Percentiles rank a stretch among this genome's conserved stretches.
Evolutionary conservation across 1,140 invertebrate genomes (phyloP).

Genomic region (Teleopsis dalmanni): DNA sequence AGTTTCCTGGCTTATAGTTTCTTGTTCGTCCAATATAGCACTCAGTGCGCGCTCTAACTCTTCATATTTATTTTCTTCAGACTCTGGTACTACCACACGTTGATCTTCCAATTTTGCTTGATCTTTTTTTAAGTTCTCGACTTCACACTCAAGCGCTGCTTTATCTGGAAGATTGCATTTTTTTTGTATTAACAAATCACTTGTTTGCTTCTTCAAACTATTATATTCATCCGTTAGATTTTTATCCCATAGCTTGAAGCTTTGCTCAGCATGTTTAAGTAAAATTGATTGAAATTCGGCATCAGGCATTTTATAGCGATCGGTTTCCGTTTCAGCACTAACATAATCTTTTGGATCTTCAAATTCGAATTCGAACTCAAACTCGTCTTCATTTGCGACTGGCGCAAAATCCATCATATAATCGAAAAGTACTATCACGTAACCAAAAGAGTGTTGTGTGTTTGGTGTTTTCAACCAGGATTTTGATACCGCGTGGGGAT

Average conservation of each 20-base stretch:
- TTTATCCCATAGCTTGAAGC: constrained; percentile 24
- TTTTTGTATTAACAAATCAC: constrained; percentile 16
- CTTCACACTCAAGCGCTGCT: constrained; percentile 11
- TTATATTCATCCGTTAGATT: constrained; percentile 15
- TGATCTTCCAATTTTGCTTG: constrained; percentile 1
- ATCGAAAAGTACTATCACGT: constrained; percentile 34
- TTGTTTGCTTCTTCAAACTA: constrained; percentile 11
- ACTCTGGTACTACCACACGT: neutral
- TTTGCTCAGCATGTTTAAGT: constrained; percentile 12
- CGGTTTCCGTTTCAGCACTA: neutral
- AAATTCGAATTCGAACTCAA: constrained; percentile 3
- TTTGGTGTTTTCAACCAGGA: constrained; percentile 38
- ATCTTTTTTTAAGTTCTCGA: neutral
- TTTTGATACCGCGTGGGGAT: constrained; percentile 34
- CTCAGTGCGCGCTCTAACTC: too few species aligned
- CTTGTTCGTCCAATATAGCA: too few species aligned
- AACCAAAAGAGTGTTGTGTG: constrained; percentile 34
- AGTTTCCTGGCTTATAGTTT: neutral
- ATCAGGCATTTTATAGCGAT: constrained; percentile 13
- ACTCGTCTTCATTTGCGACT: constrained; percentile 4
- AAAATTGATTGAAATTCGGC: constrained; percentile 18
- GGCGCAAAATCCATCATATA: constrained; percentile 35
- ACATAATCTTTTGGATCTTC: constrained; percentile 2
- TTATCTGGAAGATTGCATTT: constrained; percentile 11
- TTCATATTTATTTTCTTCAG: too few species aligned